phyloP scores from a whole-genome alignment of 2,888 invertebrate genomes.

The Macrophya alboannulata region DNA sequence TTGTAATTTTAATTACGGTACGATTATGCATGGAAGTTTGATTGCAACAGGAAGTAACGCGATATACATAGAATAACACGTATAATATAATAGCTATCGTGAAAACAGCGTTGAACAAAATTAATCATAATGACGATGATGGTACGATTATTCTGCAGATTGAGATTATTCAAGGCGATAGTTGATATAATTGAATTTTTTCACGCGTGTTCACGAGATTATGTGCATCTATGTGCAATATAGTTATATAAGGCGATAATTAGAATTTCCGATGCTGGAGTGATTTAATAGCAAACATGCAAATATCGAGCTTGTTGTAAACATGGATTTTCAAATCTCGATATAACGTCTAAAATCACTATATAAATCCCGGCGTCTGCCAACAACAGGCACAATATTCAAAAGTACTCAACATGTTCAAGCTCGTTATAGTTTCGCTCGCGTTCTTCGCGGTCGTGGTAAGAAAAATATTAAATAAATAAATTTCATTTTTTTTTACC shows the following conservation, averaged over 20 bases:
- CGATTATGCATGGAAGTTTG: neutral
- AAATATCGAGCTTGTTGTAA: neutral
- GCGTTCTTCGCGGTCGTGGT: slow-evolving; percentile 62
- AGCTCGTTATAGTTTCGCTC: slow-evolving; percentile 57
- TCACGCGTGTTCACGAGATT: neutral
- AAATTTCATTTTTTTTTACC: neutral
- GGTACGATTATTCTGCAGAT: neutral
- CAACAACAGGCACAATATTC: neutral
- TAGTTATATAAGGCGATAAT: neutral
- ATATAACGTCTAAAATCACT: neutral
- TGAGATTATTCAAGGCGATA: neutral
- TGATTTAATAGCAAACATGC: neutral
- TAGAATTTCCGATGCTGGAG: neutral
- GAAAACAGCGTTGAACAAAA: neutral
- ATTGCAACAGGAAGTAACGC: neutral
- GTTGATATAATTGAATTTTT: neutral
- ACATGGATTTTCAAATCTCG: neutral
- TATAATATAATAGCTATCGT: neutral
- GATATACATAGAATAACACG: neutral
- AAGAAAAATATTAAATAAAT: slow-evolving; percentile 33
- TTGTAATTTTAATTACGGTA: neutral
- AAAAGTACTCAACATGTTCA: slow-evolving; percentile 61
- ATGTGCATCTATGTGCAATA: neutral
- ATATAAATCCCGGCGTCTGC: neutral
- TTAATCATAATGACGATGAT: neutral